Percentiles rank a stretch among this genome's conserved stretches.
Evolutionary conservation across 2,888 invertebrate species (phyloP).

Genomic region (Monoplex corrugatus): DNA sequence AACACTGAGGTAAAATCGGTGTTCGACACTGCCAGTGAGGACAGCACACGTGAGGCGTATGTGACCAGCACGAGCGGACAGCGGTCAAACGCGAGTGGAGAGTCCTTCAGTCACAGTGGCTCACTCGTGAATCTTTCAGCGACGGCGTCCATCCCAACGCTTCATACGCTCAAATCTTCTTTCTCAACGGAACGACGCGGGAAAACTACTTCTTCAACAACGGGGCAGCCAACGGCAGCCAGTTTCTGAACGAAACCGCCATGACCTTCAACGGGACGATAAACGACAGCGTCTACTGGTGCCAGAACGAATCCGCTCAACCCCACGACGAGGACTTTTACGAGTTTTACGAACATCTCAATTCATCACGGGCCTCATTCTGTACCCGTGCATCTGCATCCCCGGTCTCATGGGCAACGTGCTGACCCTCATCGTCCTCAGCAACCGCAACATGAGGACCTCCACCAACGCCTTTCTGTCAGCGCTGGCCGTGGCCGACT

Average conservation of each 20-base stretch:
- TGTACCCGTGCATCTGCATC: slow-evolving; percentile 76
- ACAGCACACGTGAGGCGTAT: background rate
- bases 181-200: background rate
- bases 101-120: background rate
- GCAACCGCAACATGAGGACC: slow-evolving; percentile 74
- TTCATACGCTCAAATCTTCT: background rate
- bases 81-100: background rate
- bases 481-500: slow-evolving; percentile 77
- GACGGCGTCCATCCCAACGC: no score
- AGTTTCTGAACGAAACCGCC: background rate
- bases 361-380: slow-evolving; percentile 76
- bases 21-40: background rate
- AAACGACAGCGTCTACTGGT: slow-evolving; percentile 37
- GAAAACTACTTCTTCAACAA: background rate
- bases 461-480: slow-evolving; percentile 79
- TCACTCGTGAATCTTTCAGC: background rate
- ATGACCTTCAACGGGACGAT: background rate
- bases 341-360: slow-evolving; percentile 62
- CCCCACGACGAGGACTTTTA: slow-evolving; percentile 38
- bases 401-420: slow-evolving; percentile 77
- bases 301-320: slow-evolving; percentile 41
- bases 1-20: no score
- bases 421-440: slow-evolving; percentile 76
- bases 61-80: background rate
- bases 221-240: background rate